Evolutionary conservation across 2,797 vertebrate genomes (phyloP).

Genomic region (Aldrovandia affinis): DNA sequence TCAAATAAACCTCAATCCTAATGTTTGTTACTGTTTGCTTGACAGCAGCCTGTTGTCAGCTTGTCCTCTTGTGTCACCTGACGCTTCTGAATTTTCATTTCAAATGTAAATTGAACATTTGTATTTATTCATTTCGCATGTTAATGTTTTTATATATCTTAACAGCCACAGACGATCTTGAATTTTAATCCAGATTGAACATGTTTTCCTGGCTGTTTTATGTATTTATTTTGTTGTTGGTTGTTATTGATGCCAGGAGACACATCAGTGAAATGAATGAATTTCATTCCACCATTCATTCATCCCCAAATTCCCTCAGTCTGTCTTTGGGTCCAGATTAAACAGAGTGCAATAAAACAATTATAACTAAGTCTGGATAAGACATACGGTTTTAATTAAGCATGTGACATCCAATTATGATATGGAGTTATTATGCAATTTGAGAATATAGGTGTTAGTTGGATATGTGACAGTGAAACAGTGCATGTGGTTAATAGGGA

Average conservation of each 20-base stretch:
- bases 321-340: neutral
- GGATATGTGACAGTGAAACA: conserved; percentile 45
- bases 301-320: neutral
- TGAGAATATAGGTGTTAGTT: conserved; percentile 54
- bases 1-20: neutral
- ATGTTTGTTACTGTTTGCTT: neutral
- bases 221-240: neutral
- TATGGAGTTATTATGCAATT: conserved; percentile 56
- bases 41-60: neutral
- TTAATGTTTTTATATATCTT: neutral
- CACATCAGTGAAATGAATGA: neutral
- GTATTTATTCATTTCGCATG: neutral
- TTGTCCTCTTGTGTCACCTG: neutral
- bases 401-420: conserved; percentile 50
- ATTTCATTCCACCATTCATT: neutral
- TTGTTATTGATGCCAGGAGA: neutral
- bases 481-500: conserved; percentile 23
- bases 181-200: neutral
- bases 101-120: neutral
- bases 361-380: too few species aligned
- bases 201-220: too few species aligned
- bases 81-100: neutral
- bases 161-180: neutral
- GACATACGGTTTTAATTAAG: neutral
- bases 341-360: conserved; percentile 31